Evolutionary conservation across 1,140 invertebrate genomes (phyloP).

Genomic region (Dinoponera quadriceps): DNA sequence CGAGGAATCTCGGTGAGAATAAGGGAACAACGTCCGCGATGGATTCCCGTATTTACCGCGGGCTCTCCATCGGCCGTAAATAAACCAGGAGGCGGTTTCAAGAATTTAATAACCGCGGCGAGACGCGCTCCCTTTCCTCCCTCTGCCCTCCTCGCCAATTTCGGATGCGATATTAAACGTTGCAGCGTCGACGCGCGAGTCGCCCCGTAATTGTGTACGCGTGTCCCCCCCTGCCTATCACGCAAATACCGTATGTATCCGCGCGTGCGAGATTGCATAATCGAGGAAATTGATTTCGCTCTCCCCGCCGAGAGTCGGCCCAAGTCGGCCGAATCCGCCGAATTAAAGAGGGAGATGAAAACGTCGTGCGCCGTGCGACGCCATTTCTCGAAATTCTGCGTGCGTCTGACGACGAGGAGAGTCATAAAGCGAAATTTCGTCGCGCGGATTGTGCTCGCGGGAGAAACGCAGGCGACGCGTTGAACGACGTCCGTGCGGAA

Average conservation of each 20-base stretch:
- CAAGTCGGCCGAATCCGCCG: background rate
- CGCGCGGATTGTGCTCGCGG: no score
- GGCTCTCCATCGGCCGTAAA: conserved; percentile 31
- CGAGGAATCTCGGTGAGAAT: conserved; percentile 18
- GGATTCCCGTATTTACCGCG: conserved; percentile 32
- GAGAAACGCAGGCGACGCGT: no score
- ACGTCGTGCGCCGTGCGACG: background rate
- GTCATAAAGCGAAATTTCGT: background rate
- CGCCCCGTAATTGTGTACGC: conserved; percentile 36
- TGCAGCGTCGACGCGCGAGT: background rate
- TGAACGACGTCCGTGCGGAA: no score
- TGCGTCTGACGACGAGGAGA: background rate
- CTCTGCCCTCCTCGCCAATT: conserved; percentile 20
- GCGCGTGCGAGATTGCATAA: conserved; percentile 22
- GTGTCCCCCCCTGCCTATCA: background rate
- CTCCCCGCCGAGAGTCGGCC: background rate
- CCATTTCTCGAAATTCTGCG: background rate
- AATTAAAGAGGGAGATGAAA: conserved; percentile 19
- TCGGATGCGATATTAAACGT: conserved; percentile 54
- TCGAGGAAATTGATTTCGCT: conserved; percentile 39
- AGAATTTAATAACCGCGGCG: conserved; percentile 58
- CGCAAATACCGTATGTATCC: conserved; percentile 41
- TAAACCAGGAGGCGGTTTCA: conserved; percentile 46
- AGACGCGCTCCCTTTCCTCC: conserved; percentile 13
- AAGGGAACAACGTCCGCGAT: background rate